Evolutionary conservation across 2,888 invertebrate species (phyloP), one percentile per base, ranked within the genome.

Genomic region (Busseola fusca): DNA sequence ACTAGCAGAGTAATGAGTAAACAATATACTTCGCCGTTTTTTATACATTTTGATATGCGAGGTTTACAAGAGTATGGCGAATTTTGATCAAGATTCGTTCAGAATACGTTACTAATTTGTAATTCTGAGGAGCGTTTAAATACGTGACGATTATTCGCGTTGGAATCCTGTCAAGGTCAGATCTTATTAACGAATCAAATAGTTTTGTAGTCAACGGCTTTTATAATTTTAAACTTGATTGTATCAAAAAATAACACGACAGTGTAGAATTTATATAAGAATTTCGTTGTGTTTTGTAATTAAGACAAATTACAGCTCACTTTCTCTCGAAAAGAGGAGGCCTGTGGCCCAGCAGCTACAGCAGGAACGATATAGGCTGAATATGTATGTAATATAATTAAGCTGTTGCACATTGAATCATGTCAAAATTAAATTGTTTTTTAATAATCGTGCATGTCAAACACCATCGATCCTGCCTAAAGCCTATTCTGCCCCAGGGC

Each of bases 91-190:
- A 81, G 50, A 73, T 62, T 71, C 54, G 57, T 48, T 67, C n/a
- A 18, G 18, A 66, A 65, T 69, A 67, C 59, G 71, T 75, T 64
- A 70, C 75, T 71, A 40, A 87, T 88, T 88, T 85, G 75, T 73
- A 85, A 88, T 87, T 87, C 88, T 80, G 76, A 81, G 76, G 72
- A 74, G 70, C 76, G 72, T 59, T 72, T 72, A 75, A 66, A 74
- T 71, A 79, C 79, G 71, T 72, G 72, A 72, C 68, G 72, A 74
- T 69, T 77, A 85, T 84, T 80, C 72, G 75, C 73, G 72, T 63
- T 63, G 76, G 78, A 69, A 82, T 85, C 77, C 74, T 77, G 78
- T 72, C 87, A 87, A 88, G 88, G 88, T 76, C 82, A 74, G 16
- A 42, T 69, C 67, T 66, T 73, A 76, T 81, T 73, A 78, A 60